phyloP scores from a whole-genome alignment of 2,888 invertebrate species.

The Spilarctia lutea region DNA sequence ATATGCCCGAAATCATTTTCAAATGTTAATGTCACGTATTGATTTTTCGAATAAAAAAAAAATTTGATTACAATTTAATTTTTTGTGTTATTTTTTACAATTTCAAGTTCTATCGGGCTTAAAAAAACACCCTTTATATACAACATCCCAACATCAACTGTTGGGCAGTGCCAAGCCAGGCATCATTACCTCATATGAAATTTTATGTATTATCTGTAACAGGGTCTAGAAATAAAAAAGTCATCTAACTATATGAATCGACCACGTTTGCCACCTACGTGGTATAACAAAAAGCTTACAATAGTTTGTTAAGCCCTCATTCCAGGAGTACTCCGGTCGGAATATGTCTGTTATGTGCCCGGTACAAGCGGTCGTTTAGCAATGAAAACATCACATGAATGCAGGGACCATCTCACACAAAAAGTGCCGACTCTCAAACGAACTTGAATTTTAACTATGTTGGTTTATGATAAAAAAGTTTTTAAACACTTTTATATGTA shows the following conservation, averaged over 20 bases:
- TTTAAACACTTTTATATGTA: background rate
- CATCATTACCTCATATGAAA: no score
- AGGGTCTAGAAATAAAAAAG: background rate
- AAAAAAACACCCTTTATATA: no score
- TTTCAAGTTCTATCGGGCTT: no score
- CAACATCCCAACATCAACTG: no score
- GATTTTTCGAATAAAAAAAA: no score
- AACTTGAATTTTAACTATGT: slow-evolving; percentile 4
- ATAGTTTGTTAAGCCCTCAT: background rate
- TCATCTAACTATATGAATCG: background rate
- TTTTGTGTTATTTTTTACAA: no score
- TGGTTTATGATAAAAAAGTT: slow-evolving; percentile 8
- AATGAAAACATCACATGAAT: slow-evolving; percentile 26
- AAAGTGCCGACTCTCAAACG: slow-evolving; percentile 7
- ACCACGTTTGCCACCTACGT: background rate
- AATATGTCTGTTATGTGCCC: slow-evolving; percentile 7
- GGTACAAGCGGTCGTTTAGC: slow-evolving; percentile 7
- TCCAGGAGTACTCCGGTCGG: background rate
- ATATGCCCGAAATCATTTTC: no score
- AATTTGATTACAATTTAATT: no score
- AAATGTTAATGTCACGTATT: no score
- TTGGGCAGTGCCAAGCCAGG: no score
- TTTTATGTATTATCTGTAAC: no score
- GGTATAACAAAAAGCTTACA: background rate
- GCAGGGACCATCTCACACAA: background rate